Evolutionary conservation across 53 echinoderm and acorn worm genomes (phyloP).

Genomic region (Mesocentrotus franciscanus): DNA sequence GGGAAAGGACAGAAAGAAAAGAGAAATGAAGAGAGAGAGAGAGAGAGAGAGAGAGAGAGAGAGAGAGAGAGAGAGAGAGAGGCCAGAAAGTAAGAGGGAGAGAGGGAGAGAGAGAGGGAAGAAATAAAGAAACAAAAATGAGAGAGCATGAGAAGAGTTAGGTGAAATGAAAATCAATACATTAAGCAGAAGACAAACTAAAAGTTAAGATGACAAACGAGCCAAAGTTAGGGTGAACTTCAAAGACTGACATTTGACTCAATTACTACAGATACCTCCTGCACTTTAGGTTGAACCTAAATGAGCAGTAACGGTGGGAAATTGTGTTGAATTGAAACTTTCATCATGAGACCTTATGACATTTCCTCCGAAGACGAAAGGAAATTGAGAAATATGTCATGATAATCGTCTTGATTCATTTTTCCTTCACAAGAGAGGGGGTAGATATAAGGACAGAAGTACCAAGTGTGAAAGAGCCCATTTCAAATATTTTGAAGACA

Average conservation of each 20-base stretch:
- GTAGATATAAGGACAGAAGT: background rate
- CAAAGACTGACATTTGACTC: background rate
- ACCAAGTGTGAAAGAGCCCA: background rate
- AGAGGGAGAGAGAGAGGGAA: background rate
- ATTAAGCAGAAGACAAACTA: background rate
- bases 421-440: background rate
- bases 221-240: background rate
- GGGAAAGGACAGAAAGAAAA: background rate
- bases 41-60: background rate
- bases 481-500: background rate
- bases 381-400: constrained; percentile 56
- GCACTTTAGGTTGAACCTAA: background rate
- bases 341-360: constrained; percentile 37
- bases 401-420: constrained; percentile 17
- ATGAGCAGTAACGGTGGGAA: background rate
- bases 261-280: background rate
- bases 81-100: background rate
- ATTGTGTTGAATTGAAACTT: constrained; percentile 26
- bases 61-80: background rate
- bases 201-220: background rate
- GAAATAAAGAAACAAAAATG: background rate
- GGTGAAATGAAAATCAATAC: background rate
- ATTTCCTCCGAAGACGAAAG: constrained; percentile 38
- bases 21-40: too few species aligned
- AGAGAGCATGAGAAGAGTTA: background rate